Conservation (phyloP, 1,140 invertebrate genomes). For the Octopus bimaculoides region DNA sequence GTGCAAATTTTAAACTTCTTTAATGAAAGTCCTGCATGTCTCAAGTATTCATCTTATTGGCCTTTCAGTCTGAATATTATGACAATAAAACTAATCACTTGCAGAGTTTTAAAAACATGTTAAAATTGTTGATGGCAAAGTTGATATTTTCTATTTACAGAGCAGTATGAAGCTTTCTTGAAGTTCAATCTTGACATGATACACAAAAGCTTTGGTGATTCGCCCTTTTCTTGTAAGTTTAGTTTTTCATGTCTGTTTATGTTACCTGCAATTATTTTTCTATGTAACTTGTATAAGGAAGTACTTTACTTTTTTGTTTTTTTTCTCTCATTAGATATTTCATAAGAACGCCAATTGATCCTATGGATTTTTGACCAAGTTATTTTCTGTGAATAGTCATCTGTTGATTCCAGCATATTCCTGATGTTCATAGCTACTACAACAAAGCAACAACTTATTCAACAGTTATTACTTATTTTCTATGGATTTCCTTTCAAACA, state of each 20-base stretch:
- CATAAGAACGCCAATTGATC: background rate
- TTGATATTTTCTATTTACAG: constrained; percentile 54
- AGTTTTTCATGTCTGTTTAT: background rate
- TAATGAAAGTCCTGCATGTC: no score
- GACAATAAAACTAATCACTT: no score
- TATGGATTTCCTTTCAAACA: constrained; percentile 1
- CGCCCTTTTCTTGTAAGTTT: constrained; percentile 50
- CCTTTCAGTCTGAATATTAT: no score
- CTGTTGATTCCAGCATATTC: constrained; percentile 6
- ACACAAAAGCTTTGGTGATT: constrained; percentile 71
- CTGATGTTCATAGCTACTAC: constrained; percentile 6
- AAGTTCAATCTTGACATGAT: constrained; percentile 97
- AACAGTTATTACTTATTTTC: background rate
- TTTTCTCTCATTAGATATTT: background rate
- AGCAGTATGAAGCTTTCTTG: constrained; percentile 96
- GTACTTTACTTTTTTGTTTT: background rate
- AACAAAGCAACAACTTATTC: constrained; percentile 1
- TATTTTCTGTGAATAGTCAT: constrained; percentile 6
- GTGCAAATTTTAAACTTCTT: no score
- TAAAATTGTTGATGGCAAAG: no score
- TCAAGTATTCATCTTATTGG: no score
- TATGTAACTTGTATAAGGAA: no score
- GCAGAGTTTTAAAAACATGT: no score
- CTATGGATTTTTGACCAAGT: constrained; percentile 10
- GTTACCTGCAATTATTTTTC: no score